These are phyloP conservation scores for Tetrax tetrax DNA, from an alignment of 2,113 vertebrate genomes.

Conservation along the genomic window DNA sequence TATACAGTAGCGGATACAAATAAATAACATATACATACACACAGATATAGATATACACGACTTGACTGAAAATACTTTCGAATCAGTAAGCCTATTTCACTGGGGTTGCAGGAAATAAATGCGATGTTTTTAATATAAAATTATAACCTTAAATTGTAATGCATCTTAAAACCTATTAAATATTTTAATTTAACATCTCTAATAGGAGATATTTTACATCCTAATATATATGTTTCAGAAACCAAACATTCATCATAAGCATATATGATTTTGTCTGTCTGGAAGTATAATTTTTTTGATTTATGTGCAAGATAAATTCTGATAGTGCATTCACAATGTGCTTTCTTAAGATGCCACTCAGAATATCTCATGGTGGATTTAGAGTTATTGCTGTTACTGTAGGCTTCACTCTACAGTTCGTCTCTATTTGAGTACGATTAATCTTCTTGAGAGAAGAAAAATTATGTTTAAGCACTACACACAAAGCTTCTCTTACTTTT, in stretches of 20 bases:
- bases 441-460: not conserved
- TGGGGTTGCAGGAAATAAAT: not conserved
- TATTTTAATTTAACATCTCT: not conserved
- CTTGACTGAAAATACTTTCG: not conserved
- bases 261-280: not conserved
- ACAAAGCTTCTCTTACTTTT: constrained; percentile 3
- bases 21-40: not conserved
- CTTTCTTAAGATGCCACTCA: not conserved
- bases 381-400: not conserved
- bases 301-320: not conserved
- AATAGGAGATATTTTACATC: not conserved
- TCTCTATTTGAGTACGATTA: not conserved
- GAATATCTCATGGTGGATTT: not conserved
- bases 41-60: not conserved
- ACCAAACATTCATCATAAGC: not conserved
- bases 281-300: not conserved
- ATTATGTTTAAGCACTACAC: constrained; percentile 10
- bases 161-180: not conserved
- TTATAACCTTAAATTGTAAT: not conserved
- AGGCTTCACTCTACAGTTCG: not conserved
- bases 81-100: not conserved
- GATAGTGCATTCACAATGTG: not conserved
- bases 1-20: not conserved
- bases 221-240: not conserved
- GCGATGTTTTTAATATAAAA: not conserved